Evolutionary conservation across 2,888 invertebrate species (phyloP).

Genomic region (Zygaena filipendulae): DNA sequence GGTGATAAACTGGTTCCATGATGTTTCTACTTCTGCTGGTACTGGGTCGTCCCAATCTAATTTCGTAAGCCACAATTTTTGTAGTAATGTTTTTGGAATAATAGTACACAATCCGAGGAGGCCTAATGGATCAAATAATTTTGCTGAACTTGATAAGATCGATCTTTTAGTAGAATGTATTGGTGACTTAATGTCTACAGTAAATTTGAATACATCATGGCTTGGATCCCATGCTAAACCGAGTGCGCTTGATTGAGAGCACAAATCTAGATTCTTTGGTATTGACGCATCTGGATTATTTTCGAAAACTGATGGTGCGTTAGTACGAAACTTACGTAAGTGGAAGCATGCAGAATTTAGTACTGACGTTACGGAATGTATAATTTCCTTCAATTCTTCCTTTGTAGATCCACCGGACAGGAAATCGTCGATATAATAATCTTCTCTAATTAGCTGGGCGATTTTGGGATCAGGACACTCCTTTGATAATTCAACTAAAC

Average conservation of each 20-base stretch:
- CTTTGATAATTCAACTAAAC: conserved; percentile 15
- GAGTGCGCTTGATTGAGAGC: conserved; percentile 3
- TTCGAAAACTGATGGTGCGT: conserved; percentile 1
- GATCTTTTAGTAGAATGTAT: conserved; percentile 1
- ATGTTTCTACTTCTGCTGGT: neutral
- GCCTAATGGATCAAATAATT: conserved; percentile 5
- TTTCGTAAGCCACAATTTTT: conserved; percentile 3
- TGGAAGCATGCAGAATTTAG: conserved; percentile 3
- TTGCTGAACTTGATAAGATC: neutral
- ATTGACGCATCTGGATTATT: neutral
- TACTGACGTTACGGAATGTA: conserved; percentile 1
- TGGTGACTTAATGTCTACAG: conserved; percentile 1
- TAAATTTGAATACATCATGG: conserved; percentile 2
- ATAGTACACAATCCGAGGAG: conserved; percentile 1
- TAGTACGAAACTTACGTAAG: conserved; percentile 5
- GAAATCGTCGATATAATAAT: conserved; percentile 15
- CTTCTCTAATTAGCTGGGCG: conserved; percentile 10
- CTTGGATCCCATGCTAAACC: conserved; percentile 3
- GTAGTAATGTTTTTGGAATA: conserved; percentile 1
- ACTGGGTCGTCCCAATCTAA: conserved; percentile 1
- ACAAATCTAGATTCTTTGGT: conserved; percentile 2
- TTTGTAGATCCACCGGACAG: neutral
- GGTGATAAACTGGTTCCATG: neutral
- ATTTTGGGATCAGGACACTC: conserved; percentile 5
- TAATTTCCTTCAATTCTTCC: conserved; percentile 1